Evolutionary conservation across 2,888 invertebrate genomes (phyloP), one percentile per base, ranked within the genome.

Genomic region (Chrysina gloriosa): DNA sequence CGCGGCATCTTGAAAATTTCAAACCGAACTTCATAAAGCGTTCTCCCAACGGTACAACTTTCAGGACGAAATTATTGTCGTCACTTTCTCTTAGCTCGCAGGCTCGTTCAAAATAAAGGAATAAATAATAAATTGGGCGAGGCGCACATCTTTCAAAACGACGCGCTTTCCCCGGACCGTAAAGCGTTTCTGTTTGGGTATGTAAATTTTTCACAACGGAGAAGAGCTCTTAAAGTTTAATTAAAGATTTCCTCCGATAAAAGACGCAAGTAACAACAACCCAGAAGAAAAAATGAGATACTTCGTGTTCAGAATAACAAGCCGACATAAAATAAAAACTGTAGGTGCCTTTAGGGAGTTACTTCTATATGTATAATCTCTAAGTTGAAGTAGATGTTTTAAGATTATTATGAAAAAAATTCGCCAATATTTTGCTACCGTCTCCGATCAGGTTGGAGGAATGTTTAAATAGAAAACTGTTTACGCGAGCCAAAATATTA

Each of bases 151-250:
- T 39, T 19, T 21, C 16, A 21, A 47, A 47, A 47, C 47, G 47
- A 5, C 21, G 21, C 21, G 21, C 47, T 21, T 3, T 21, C 9
- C 21, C 6, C n/a, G 3, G 11, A 39, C 6, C 11, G 11, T n/a
- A 47, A 16, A 19, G 21, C 7, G 23, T 1, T 7, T 21, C 19
- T 31, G 52, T 31, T 52, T 52, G 3, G 9, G 31, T 31, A 52
- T 52, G 52, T 31, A 52, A 52, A 52, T 52, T 52, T 11, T 52
- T 48, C 19, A 31, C 31, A 16, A 11, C 9, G 52, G 16, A 31
- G 52, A 25, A 52, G 19, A 31, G 42, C 64, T 48, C 50, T 65
- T 65, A 42, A 65, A 65, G 39, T 65, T 65, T 65, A 65, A 65
- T 65, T 65, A 65, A 65, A 65, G 65, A 65, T 65, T 54, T 50